Base-by-base conservation (phyloP, 2,113 vertebrate genomes). In the Stictonetta naevosa region DNA sequence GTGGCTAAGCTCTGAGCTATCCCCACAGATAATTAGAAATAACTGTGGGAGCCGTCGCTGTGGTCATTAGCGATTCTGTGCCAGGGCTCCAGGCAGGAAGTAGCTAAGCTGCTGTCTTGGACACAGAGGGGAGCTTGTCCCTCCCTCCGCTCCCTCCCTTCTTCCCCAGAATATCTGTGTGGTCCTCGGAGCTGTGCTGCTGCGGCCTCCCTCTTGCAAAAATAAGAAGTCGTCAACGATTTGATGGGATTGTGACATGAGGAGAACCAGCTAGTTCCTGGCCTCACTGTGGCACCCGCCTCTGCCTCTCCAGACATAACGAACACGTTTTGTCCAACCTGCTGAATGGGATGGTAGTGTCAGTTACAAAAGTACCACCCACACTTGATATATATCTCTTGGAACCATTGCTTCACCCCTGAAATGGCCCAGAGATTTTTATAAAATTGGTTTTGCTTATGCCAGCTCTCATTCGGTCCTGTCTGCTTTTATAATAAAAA, bases 1-100 rank as follows among this genome's bases (percentile, higher is more conserved):
- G 33, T 48, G 58, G 64, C 85, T 62, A 13, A 81, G 74, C 76
- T 83, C 85, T 21, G 79, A 42, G 8, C 46, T 81, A 33, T 62
- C 83, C 4, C 4, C 38, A 3, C 6, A 59, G 76, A 71, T 76
- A 50, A 60, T 75, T 31, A 40, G 69, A 60, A 90, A 33, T 75
- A 62, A 92, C 67, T 55, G 56, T 92, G 80, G 80, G 83, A 93
- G 90, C 83, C 20, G 69, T 10, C 88, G 64, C 44, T 17, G 34
- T 81, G 83, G 66, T 95, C 69, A 94, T 97, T 96, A 93, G 83
- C 18, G 64, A 97, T 97, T 96, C 95, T 72, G 69, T 80, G 83
- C 64, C 92, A 96, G 80, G 84, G 88, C 92, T 92, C 4, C 52
- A 8, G 59, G 88, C 88, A 94, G 95, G 95, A 96, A 92, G 93